Evolutionary conservation across 2,113 vertebrate species (phyloP).

Genomic region (Melierax canorus): DNA sequence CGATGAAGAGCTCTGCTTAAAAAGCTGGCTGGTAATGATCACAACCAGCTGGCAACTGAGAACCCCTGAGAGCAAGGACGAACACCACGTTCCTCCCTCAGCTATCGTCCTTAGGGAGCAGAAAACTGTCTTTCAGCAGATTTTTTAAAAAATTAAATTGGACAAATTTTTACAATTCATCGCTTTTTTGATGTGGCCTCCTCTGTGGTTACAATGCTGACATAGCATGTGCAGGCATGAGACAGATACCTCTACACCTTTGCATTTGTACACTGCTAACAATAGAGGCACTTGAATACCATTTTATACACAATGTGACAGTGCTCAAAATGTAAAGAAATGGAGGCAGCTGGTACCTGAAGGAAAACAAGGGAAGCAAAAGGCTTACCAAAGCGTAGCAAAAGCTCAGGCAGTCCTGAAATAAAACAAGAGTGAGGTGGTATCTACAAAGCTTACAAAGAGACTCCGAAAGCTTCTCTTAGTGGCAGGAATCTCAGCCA

Average conservation of each 20-base stretch:
- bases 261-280: not conserved
- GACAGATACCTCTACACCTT: not conserved
- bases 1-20: not conserved
- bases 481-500: not conserved
- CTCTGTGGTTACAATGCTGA: not conserved
- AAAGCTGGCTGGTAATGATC: not conserved
- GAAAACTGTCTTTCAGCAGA: not conserved
- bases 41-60: not conserved
- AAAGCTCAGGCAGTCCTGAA: not conserved
- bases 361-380: not conserved
- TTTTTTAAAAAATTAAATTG: not conserved
- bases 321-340: not conserved
- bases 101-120: not conserved
- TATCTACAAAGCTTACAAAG: not conserved
- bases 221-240: not conserved
- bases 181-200: not conserved
- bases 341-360: not conserved
- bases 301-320: accelerated
- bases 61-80: not conserved
- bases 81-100: not conserved
- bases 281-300: accelerated
- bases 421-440: not conserved
- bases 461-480: not conserved
- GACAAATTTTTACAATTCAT: not conserved
- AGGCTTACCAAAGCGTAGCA: not conserved